A percentile compares a stretch with the other conserved stretches of the same genome.
These are phyloP conservation scores for Coremacera marginata DNA, from an alignment of 2,888 invertebrate genomes.

Conservation along the genomic window DNA sequence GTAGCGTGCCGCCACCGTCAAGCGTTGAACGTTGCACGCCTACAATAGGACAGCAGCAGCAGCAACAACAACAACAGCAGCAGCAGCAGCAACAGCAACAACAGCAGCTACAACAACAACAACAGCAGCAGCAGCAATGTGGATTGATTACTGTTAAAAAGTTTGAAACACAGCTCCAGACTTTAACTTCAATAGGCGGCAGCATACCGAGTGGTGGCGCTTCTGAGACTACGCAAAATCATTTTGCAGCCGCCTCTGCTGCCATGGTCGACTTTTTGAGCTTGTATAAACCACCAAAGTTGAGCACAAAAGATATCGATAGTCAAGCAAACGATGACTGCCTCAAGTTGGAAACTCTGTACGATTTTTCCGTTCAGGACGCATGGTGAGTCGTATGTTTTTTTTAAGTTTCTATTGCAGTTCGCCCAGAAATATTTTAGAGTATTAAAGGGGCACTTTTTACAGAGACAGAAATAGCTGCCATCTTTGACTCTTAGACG, in stretches of 20 bases:
- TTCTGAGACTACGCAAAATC: constrained; percentile 1
- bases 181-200: constrained; percentile 43
- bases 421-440: neutral
- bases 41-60: constrained; percentile 49
- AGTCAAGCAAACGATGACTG: constrained; percentile 85
- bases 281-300: constrained; percentile 80
- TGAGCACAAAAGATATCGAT: constrained; percentile 84
- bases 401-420: neutral
- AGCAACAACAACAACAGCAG: constrained; percentile 42
- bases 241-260: constrained; percentile 51
- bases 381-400: constrained; percentile 78
- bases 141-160: constrained; percentile 65
- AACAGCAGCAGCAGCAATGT: constrained; percentile 51
- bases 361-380: constrained; percentile 88
- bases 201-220: constrained; percentile 22
- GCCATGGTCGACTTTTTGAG: constrained; percentile 62
- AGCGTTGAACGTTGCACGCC: constrained; percentile 58
- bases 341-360: constrained; percentile 83
- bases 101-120: constrained; percentile 31
- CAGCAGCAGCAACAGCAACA: constrained; percentile 32
- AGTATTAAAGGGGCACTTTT: constrained; percentile 47
- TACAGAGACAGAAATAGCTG: constrained; percentile 45
- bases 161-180: constrained; percentile 58
- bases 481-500: constrained; percentile 56
- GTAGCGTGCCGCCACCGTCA: constrained; percentile 60